These are phyloP conservation scores for Eristalis arbustorum DNA, from an alignment of 2,888 invertebrate species.

Conservation along the genomic window DNA sequence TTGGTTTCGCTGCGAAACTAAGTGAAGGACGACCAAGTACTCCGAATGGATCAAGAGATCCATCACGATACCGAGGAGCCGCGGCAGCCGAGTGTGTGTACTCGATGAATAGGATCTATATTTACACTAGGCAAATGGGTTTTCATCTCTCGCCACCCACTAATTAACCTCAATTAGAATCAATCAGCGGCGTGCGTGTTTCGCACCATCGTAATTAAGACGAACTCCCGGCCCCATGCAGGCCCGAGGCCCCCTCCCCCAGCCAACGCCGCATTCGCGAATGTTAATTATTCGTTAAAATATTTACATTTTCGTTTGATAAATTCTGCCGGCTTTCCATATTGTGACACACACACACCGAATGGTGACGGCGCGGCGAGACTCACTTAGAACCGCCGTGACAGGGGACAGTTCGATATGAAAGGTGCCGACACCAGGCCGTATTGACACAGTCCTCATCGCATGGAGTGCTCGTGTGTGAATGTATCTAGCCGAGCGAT, in stretches of 20 bases:
- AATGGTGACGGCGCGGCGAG: background rate
- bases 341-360: background rate
- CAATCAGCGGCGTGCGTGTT: slow-evolving; percentile 51
- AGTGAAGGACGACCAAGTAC: slow-evolving; percentile 37
- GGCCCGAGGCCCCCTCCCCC: background rate
- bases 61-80: background rate
- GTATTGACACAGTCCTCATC: slow-evolving; percentile 57
- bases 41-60: background rate
- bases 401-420: background rate
- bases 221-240: background rate
- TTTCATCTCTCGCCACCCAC: slow-evolving; percentile 43
- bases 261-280: slow-evolving; percentile 11
- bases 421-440: slow-evolving; percentile 52
- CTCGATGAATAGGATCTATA: slow-evolving; percentile 32
- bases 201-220: slow-evolving; percentile 48
- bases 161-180: slow-evolving; percentile 68
- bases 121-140: slow-evolving; percentile 39
- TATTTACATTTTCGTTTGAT: slow-evolving; percentile 45
- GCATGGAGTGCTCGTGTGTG: slow-evolving; percentile 18
- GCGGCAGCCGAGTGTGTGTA: background rate
- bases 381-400: background rate
- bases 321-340: background rate
- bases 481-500: slow-evolving; percentile 17
- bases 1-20: background rate
- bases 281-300: slow-evolving; percentile 60